Evolutionary conservation across 2,888 invertebrate genomes (phyloP), one percentile per base, ranked within the genome.

Genomic region (Drosophila peninsularis): DNA sequence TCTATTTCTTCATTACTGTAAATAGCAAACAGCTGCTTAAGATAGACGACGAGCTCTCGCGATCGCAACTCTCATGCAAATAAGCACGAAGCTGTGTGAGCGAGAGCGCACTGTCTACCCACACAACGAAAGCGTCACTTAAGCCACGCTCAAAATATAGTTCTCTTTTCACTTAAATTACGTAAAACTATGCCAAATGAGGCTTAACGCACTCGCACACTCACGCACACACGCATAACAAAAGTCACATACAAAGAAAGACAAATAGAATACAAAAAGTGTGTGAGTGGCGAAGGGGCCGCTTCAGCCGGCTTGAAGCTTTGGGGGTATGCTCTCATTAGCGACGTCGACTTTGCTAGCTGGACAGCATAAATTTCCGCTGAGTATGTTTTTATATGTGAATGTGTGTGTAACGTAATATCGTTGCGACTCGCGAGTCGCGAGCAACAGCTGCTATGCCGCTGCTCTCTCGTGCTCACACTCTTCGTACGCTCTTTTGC

Each of bases 181-280:
- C 80, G 83, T 83, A 83, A 83, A 83, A 71, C 69, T 88, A 83
- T 88, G 83, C 89, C 87, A 88, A 88, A 83, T 73, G 83, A 73
- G 66, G 83, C 87, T 88, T 88, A 83, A 67, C 75, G 53, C 52
- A 24, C n/a, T 62, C 50, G 63, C 63, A 44, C 24, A 65, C 54
- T 64, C 34, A 53, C 45, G 32, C 30, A n/a, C n/a, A 13, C 7
- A 37, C 42, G 44, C 58, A 68, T 34, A 57, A 19, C 45, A 50
- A 36, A 36, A 50, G 41, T 36, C 57, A 50, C 36, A 61, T 42
- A 69, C 55, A 62, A 36, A 36, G 13, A 45, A 52, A 66, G 44
- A 65, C 53, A 63, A 53, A 61, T 52, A 71, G 69, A 82, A 82
- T 78, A 64, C 56, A 57, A 72, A 47, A 53, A 69, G 37, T 45